Evolutionary conservation across 2,888 invertebrate species (phyloP).

Genomic region (Fissipunctia ypsillon): DNA sequence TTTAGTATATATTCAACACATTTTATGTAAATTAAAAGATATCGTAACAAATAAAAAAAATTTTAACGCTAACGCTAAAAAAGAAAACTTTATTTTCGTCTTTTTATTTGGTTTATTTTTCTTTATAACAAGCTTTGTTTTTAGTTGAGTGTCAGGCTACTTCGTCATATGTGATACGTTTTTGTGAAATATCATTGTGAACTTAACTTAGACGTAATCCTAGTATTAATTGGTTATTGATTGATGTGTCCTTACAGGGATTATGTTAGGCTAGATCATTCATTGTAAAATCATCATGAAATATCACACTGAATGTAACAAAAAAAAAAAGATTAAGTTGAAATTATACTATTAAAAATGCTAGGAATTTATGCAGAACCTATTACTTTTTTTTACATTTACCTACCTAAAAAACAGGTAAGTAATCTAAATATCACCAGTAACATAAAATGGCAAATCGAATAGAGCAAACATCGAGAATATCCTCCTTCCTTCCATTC

Average conservation of each 20-base stretch:
- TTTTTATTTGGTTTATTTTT: neutral
- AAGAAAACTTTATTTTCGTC: neutral
- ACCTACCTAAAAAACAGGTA: constrained; percentile 4
- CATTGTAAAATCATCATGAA: neutral
- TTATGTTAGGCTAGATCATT: neutral
- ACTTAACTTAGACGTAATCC: constrained; percentile 1
- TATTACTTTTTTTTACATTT: constrained; percentile 5
- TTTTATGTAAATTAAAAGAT: neutral
- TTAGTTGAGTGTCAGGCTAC: neutral
- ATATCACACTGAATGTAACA: neutral
- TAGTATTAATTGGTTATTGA: neutral
- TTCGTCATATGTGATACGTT: neutral
- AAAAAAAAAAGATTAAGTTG: neutral
- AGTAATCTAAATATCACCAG: neutral
- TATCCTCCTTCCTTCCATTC: neutral
- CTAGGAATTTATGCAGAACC: neutral
- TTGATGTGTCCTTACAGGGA: neutral
- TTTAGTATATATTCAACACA: too few relatives aligned
- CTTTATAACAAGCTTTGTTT: neutral
- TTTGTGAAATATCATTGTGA: constrained; percentile 3
- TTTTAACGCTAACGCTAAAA: neutral
- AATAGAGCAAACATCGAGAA: neutral
- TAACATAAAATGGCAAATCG: neutral
- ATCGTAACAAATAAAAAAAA: neutral
- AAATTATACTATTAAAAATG: constrained; percentile 17